Base-by-base conservation (phyloP, 35 echinoderm and acorn worm genomes). In the Apostichopus californicus region DNA sequence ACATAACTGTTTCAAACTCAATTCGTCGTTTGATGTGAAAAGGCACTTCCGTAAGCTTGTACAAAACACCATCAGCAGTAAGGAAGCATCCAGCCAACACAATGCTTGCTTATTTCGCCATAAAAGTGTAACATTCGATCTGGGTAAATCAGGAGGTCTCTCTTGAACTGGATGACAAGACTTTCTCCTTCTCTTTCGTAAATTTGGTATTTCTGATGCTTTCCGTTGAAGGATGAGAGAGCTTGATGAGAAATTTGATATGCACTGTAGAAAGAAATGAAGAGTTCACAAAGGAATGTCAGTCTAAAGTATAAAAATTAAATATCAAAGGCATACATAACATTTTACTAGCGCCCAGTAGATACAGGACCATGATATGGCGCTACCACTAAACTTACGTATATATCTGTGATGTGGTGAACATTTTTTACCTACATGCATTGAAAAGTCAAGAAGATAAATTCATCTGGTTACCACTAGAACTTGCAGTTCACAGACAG, bases 11-110 rank as follows among this genome's bases (percentile, higher is more conserved):
- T 85, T 88, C 23, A 99, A n/a, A 18, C 79, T 56, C 1, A 90
- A 92, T 20, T 61, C 89, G 23, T 54, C 89, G 0, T 78, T 91
- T 52, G 59, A 78, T 14, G 56, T 22, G 21, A 58, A 23, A 14
- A 96, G 78, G 58, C 95, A 96, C 26, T 55, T 17, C 2, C 91
- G 93, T 14, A 99, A 77, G 80, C 95, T 96, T n/a, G 70, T 55
- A 78, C 92, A 91, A 60, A 86, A 81, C 1, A 99, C 95, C 6
- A 99, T 70, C 18, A 93, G 10, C n/a, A 92, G 79, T 89, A 99
- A 82, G 87, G 87, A 93, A 3, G 80, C 86, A 70, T 99, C 97
- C 9, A 99, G 77, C 97, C 97, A 99, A 83, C 97, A 99, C 54
- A 99, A 88, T 56, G 87, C 86, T 21, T 88, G 79, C 66, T 94